phyloP scores from a whole-genome alignment of 2,888 invertebrate genomes.

The Conchocele bisecta region DNA sequence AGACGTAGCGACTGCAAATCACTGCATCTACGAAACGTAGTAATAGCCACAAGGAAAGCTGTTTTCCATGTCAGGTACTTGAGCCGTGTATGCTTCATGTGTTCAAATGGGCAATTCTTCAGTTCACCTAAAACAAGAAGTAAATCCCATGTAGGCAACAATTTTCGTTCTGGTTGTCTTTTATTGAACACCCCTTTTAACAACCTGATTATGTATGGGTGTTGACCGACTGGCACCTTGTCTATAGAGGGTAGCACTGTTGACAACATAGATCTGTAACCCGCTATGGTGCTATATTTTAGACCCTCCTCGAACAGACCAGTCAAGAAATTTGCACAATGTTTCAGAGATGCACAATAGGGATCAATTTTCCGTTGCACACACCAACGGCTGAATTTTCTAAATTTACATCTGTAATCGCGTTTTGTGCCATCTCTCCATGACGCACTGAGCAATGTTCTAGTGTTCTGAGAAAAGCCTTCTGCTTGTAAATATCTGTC shows the following conservation, averaged over 20 bases:
- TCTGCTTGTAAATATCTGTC: no score
- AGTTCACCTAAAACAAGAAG: neutral
- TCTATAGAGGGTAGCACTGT: neutral
- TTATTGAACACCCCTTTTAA: slow-evolving; percentile 6
- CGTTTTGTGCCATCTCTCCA: slow-evolving; percentile 8
- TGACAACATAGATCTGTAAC: no score
- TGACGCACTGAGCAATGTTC: no score
- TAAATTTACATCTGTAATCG: slow-evolving; percentile 11
- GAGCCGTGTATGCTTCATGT: neutral
- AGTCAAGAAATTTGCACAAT: neutral
- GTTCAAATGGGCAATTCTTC: slow-evolving; percentile 6
- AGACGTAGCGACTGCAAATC: slow-evolving; percentile 25
- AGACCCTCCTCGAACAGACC: no score
- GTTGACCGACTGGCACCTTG: slow-evolving; percentile 5
- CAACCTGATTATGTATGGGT: slow-evolving; percentile 6
- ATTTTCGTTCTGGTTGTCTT: neutral
- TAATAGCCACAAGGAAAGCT: slow-evolving; percentile 18
- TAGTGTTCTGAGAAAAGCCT: slow-evolving; percentile 12
- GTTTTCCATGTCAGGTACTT: slow-evolving; percentile 2
- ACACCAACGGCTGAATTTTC: slow-evolving; percentile 10
- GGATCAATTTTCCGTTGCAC: slow-evolving; percentile 17
- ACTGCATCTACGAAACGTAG: slow-evolving; percentile 25
- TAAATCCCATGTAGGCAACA: slow-evolving; percentile 4
- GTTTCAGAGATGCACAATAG: neutral
- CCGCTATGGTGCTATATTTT: no score